Percentiles rank a stretch among this genome's conserved stretches.
These are phyloP conservation scores for Rhagonycha lutea DNA, from an alignment of 2,888 invertebrate genomes.

Conservation along the genomic window DNA sequence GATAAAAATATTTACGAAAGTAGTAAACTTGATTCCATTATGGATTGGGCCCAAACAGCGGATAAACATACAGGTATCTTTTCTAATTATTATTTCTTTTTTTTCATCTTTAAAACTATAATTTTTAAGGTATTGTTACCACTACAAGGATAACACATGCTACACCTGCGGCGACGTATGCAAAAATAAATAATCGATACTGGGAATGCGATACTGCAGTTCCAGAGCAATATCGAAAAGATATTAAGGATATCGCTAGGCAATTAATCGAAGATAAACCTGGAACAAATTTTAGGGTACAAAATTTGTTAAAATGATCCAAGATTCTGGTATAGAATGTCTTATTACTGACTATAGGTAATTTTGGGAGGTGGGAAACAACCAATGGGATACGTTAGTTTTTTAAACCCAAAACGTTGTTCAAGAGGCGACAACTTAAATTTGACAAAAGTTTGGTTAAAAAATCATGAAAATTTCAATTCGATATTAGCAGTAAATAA, in stretches of 20 bases:
- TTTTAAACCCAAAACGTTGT: slow-evolving; percentile 60
- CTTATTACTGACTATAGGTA: slow-evolving; percentile 60
- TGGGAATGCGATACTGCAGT: slow-evolving; percentile 78
- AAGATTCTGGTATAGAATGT: neutral
- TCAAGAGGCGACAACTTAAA: slow-evolving; percentile 71
- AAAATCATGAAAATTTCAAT: slow-evolving; percentile 56
- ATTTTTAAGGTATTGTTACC: slow-evolving; percentile 69
- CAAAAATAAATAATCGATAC: slow-evolving; percentile 68
- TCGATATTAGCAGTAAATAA: slow-evolving; percentile 68
- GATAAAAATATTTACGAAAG: slow-evolving; percentile 58
- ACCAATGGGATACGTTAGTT: slow-evolving; percentile 62
- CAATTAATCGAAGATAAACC: slow-evolving; percentile 78
- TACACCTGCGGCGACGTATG: slow-evolving; percentile 77
- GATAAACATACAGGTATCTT: slow-evolving; percentile 72
- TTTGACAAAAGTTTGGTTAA: slow-evolving; percentile 69
- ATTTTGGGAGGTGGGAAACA: slow-evolving; percentile 83
- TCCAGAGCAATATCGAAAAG: slow-evolving; percentile 55
- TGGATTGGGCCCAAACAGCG: slow-evolving; percentile 70
- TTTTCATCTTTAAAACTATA: neutral
- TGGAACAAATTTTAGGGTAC: slow-evolving; percentile 70
- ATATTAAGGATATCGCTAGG: slow-evolving; percentile 78
- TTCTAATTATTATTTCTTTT: neutral
- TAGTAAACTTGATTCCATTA: slow-evolving; percentile 64
- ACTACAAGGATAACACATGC: slow-evolving; percentile 85
- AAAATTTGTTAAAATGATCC: neutral